Evolutionary conservation across 2,797 vertebrate genomes (phyloP), one percentile per base, ranked within the genome.

Genomic region (Megaceryle alcyon): DNA sequence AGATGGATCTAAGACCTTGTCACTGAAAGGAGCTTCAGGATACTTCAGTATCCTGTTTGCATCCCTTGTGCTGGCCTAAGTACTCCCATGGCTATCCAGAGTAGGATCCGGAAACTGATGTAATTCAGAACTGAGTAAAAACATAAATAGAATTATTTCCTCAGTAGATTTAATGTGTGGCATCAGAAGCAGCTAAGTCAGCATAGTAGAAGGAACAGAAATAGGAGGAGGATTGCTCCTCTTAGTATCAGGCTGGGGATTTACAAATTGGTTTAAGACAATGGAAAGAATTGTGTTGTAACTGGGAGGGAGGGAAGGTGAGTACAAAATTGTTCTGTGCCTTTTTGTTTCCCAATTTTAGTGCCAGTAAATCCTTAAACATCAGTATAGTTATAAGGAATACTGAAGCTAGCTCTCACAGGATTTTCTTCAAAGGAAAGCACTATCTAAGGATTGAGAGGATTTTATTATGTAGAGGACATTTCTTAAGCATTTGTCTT

Each of bases 51-150:
- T 96, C 82, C 87, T 94, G 65, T 96, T 94, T 82, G 71, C 39
- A 64, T 89, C 64, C 59, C 70, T 72, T 68, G 33, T 94, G 78
- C 88, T 79, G 88, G 69, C 41, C 53, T 35, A 56, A 91, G 44
- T 94, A 29, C 29, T 92, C 72, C 48, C 3, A 5, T 86, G 72
- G 33, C 85, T 94, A 1, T 78, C 16, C 56, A 80, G 85, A 80
- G 69, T 57, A 71, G 69, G 35, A 57, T 86, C 79, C 83, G 91
- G 92, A 96, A 96, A 88, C 82, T 88, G 79, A 94, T 89, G 87
- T 92, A 70, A 91, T 89, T 89, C 33, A 71, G 61, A 75, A 37
- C 60, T 2, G 17, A 94, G 33, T 77, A 1, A 81, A 94, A 97
- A 94, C 41, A 82, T 43, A 89, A 91, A 86, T 41, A 75, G 59